Percentiles rank a stretch among this genome's conserved stretches.
phyloP scores from a whole-genome alignment of 2,888 invertebrate species.

The Andrena chrysosceles region DNA sequence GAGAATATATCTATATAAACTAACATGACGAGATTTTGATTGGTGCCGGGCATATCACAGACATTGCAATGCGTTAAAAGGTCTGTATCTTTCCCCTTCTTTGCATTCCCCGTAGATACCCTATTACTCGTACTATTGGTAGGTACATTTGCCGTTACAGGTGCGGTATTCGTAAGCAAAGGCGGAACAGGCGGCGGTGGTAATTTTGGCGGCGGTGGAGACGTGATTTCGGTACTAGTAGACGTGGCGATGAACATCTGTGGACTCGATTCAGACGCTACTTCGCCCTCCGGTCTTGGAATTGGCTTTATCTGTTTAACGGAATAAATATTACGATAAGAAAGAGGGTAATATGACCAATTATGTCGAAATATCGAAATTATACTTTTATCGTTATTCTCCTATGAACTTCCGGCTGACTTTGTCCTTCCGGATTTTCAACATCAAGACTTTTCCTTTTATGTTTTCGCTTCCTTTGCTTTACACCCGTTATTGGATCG shows the following conservation, averaged over 20 bases:
- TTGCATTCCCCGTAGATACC: constrained; percentile 73
- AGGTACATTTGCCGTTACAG: constrained; percentile 63
- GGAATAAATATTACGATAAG: not conserved
- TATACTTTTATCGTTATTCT: constrained; percentile 93
- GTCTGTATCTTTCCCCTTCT: constrained; percentile 83
- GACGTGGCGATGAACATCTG: constrained; percentile 88
- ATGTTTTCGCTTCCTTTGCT: constrained; percentile 92
- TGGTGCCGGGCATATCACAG: constrained; percentile 88
- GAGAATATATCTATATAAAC: constrained; percentile 67
- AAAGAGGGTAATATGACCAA: not conserved
- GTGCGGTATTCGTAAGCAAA: constrained; percentile 76
- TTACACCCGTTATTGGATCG: constrained; percentile 87
- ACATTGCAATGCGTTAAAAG: constrained; percentile 88
- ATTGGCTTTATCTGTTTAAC: constrained; percentile 90
- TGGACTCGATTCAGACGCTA: constrained; percentile 88
- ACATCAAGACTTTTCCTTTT: constrained; percentile 92
- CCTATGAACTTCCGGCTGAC: constrained; percentile 86
- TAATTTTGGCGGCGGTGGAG: constrained; percentile 78
- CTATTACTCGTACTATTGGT: constrained; percentile 64
- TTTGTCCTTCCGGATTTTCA: constrained; percentile 86
- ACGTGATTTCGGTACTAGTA: constrained; percentile 81
- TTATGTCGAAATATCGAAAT: not conserved
- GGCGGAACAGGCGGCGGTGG: constrained; percentile 73
- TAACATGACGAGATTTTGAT: constrained; percentile 90
- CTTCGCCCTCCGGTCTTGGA: constrained; percentile 91